Evolutionary conservation across 1,140 invertebrate genomes (phyloP).

Genomic region (Drosophila nigromelanica): DNA sequence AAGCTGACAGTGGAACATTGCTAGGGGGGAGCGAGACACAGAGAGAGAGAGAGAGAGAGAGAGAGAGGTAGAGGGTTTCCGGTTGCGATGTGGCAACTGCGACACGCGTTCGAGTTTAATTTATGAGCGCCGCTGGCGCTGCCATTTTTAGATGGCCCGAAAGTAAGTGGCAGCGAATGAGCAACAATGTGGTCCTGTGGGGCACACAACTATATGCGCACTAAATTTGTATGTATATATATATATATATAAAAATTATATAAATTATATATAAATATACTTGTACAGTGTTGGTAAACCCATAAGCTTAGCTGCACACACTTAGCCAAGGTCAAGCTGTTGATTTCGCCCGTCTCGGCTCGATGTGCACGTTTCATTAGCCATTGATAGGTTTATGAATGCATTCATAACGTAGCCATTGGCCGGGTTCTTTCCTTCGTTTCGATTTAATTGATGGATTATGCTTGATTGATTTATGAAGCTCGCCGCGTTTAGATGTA

Average conservation of each 20-base stretch:
- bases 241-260: not conserved
- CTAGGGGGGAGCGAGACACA: no score
- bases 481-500: constrained; percentile 10
- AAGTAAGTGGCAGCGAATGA: constrained; percentile 14
- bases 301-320: not conserved
- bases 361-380: constrained; percentile 46
- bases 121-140: constrained; percentile 23
- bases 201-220: not conserved
- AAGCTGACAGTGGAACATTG: not conserved
- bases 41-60: not conserved
- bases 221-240: no score
- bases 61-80: not conserved
- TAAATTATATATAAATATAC: not conserved
- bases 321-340: constrained; percentile 23
- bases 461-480: constrained; percentile 45
- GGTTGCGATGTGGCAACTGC: constrained; percentile 10
- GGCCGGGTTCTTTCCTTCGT: not conserved
- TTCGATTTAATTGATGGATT: constrained; percentile 68
- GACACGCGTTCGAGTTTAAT: constrained; percentile 31
- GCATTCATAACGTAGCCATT: constrained; percentile 33
- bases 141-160: constrained; percentile 13
- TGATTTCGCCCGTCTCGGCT: constrained; percentile 9
- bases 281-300: constrained; percentile 3
- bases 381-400: constrained; percentile 59
- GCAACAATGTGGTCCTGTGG: constrained; percentile 29